A percentile compares a stretch with the other conserved stretches of the same genome.
Evolutionary conservation across 1,140 invertebrate genomes (phyloP).

Genomic region (Colletes latitarsis): DNA sequence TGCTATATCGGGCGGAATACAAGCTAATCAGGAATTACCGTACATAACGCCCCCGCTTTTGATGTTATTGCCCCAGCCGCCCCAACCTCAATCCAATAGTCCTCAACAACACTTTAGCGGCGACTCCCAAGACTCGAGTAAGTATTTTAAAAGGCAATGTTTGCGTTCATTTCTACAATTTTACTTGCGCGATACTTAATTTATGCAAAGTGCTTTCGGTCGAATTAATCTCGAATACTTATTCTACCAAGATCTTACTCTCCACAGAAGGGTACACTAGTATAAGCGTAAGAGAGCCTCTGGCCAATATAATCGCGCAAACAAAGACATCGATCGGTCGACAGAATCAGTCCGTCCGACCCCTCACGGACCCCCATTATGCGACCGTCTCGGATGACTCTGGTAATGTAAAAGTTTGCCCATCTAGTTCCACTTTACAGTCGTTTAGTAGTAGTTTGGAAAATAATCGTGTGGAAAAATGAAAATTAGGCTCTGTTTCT

Average conservation of each 20-base stretch:
- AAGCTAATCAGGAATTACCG: slow-evolving; percentile 92
- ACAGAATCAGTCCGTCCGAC: slow-evolving; percentile 79
- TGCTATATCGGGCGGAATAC: slow-evolving; percentile 90
- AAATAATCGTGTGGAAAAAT: too few relatives aligned
- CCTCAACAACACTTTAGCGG: slow-evolving; percentile 88
- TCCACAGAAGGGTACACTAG: slow-evolving; percentile 91
- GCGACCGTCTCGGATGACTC: slow-evolving; percentile 93
- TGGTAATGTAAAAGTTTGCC: too few relatives aligned
- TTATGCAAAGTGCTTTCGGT: too few relatives aligned
- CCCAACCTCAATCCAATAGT: slow-evolving; percentile 70
- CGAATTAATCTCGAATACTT: background rate
- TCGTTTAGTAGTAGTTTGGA: too few relatives aligned
- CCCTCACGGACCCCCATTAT: slow-evolving; percentile 87
- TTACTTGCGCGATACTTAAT: too few relatives aligned
- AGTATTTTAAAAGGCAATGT: slow-evolving; percentile 59
- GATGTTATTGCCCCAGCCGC: slow-evolving; percentile 76
- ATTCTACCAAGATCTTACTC: background rate
- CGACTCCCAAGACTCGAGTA: slow-evolving; percentile 92
- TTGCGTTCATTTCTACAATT: too few relatives aligned
- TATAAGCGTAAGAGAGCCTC: slow-evolving; percentile 93
- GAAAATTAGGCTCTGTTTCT: too few relatives aligned
- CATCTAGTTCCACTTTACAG: slow-evolving; percentile 4
- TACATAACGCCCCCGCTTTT: slow-evolving; percentile 93
- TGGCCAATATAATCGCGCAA: slow-evolving; percentile 87
- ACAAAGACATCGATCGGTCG: slow-evolving; percentile 78